These are phyloP conservation scores for Nerophis ophidion DNA, from an alignment of 2,113 vertebrate species.

Conservation along the genomic window DNA sequence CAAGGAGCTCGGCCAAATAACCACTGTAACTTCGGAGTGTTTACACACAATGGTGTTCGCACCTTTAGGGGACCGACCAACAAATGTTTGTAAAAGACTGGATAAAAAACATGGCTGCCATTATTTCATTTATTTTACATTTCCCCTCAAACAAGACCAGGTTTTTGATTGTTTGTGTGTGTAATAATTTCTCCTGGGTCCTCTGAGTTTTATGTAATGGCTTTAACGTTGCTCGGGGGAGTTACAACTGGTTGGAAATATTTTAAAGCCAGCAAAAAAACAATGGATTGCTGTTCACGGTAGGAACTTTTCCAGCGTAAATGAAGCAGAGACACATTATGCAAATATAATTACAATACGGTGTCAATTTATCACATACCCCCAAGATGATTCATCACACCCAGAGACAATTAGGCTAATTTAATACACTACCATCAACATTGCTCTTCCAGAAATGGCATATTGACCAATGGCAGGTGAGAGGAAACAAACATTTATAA, in stretches of 20 bases:
- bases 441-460: constrained; percentile 25
- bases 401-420: constrained; percentile 41
- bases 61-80: no score
- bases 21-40: no score
- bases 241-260: constrained; percentile 10
- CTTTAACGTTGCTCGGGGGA: background rate
- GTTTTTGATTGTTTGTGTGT: constrained; percentile 2
- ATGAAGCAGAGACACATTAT: constrained; percentile 64
- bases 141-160: background rate
- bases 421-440: constrained; percentile 25
- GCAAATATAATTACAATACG: constrained; percentile 59
- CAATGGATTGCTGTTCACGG: background rate
- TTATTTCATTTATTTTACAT: background rate
- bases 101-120: no score
- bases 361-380: constrained; percentile 60
- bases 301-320: constrained; percentile 47
- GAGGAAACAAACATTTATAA: constrained; percentile 15
- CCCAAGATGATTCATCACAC: constrained; percentile 42
- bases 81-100: no score
- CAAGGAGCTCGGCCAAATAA: no score
- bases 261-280: constrained; percentile 16
- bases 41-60: no score
- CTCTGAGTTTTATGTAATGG: background rate
- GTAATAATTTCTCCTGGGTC: constrained; percentile 9
- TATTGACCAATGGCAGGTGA: constrained; percentile 29